Base-by-base conservation (phyloP, 92 coral and sea anemone species). In the Parazoanthus darwini region DNA sequence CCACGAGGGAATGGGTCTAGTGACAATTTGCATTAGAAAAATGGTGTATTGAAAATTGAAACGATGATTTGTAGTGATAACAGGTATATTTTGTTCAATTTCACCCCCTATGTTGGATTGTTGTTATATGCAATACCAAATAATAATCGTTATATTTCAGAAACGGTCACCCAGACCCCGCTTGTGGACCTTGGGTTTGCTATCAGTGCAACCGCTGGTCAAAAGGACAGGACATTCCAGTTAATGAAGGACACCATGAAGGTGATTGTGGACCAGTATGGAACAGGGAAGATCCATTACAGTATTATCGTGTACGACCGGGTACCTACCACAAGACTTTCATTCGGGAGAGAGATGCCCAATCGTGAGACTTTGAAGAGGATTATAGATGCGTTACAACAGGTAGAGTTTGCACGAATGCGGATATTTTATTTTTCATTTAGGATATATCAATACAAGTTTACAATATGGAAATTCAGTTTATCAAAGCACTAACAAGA, bases 151-250 rank as follows among this genome's bases (percentile, higher is more conserved):
- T 67, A 23, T n/a, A 6, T 44, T 50, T 46, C 78, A 83, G 87
- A 74, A 18, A 43, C 23, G 4, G 66, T 70, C 51, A 67, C 58
- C 9, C 48, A 68, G 38, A 48, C 63, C 33, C 78, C 87, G 26
- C 44, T 70, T 29, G 87, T 94, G 25, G 98, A 94, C 87, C 74
- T 94, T 50, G 98, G 84, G 11, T 93, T 94, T 46, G 98, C 98
- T 2, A 91, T 94, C 87, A 93, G 98, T 86, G 93, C 94, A 15
- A 89, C 94, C 0, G 89, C 94, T 4, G 85, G 88, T 71, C 91
- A 92, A 18, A 91, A 92, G 50, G 90, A 88, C 77, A 79, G 26
- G 66, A 90, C 93, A n/a, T 92, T 86, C 82, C 59, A 88, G 51
- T 68, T 94, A 70, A 93, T 94, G 92, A 94, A 93, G 82, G 94